phyloP scores from a whole-genome alignment of 1,140 invertebrate species.

The Trichonephila inaurata region DNA sequence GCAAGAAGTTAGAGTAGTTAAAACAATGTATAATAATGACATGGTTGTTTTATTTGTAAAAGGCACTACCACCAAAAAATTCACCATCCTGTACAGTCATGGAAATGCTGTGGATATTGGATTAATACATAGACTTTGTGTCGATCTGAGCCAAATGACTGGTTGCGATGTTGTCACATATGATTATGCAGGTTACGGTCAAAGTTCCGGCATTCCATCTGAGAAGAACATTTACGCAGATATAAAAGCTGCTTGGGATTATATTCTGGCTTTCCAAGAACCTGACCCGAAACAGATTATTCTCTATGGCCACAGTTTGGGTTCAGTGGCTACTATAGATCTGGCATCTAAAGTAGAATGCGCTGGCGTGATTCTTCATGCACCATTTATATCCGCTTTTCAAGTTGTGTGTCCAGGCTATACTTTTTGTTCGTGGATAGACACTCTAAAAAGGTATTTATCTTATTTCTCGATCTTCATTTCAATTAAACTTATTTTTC shows the following conservation, averaged over 20 bases:
- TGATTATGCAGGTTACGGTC: slow-evolving; percentile 98
- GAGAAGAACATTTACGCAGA: slow-evolving; percentile 99
- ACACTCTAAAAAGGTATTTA: slow-evolving; percentile 47
- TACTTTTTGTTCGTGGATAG: neutral
- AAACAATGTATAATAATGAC: slow-evolving; percentile 96
- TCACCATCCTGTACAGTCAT: slow-evolving; percentile 98
- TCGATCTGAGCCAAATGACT: slow-evolving; percentile 82
- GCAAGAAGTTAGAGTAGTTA: slow-evolving; percentile 88
- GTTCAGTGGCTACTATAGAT: slow-evolving; percentile 97
- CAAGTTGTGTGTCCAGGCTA: slow-evolving; percentile 82
- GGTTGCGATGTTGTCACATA: slow-evolving; percentile 99
- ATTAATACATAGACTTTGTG: slow-evolving; percentile 79
- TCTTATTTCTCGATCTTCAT: no score
- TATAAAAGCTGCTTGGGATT: slow-evolving; percentile 98
- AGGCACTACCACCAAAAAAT: slow-evolving; percentile 93
- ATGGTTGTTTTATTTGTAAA: slow-evolving; percentile 97
- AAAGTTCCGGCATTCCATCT: slow-evolving; percentile 95
- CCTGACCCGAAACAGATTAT: slow-evolving; percentile 99
- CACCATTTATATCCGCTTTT: slow-evolving; percentile 95
- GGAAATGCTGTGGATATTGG: slow-evolving; percentile 93
- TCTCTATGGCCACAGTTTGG: slow-evolving; percentile 98
- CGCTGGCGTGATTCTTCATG: slow-evolving; percentile 98
- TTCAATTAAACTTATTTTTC: no score
- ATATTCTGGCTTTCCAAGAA: slow-evolving; percentile 89
- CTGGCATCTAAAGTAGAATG: slow-evolving; percentile 93